Evolutionary conservation across 1,140 invertebrate genomes (phyloP), one percentile per base, ranked within the genome.

Genomic region (Aleiodes sp.): DNA sequence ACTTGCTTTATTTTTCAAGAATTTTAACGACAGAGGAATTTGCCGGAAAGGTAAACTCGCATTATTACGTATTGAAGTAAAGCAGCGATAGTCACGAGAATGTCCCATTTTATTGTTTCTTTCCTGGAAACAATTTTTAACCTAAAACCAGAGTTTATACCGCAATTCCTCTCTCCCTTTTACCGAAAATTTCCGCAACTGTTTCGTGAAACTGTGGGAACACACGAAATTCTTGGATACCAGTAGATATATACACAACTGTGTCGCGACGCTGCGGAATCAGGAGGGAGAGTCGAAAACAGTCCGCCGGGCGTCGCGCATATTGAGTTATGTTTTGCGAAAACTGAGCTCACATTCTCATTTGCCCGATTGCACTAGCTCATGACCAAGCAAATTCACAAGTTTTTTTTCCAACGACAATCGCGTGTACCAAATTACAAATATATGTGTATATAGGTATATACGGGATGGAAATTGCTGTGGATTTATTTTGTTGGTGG

Each of bases 321-420:
- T 68, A 68, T 68, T 68, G 56, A 68, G 35, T 31, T 68, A 12
- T 59, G 66, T 68, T 68, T 68, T 68, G 66, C 56, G 28, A 57
- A 57, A 31, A 57, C 35, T 63, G n/a, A 41, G 35, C 21, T 29
- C 39, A 12, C 28, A 57, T 52, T 66, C 46, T 66, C 64, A 66
- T 66, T 66, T 66, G 33, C 43, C 46, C 64, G 46, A 66, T 66
- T 66, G 64, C 37, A 41, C 24, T 46, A n/a, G n/a, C 10, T 19
- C 24, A 33, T 41, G 14, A 65, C 63, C 39, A 46, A 33, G 46
- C 31, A 28, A 66, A 59, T 66, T 59, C 43, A 33, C 61, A 28
- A 28, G 37, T 33, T 21, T 12, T 24, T 63, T 26, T 37, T 19
- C 29, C 28, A 29, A 26, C 43, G 52, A 57, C 52, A 41, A 60